Evolutionary conservation across 1,140 invertebrate genomes (phyloP).

Genomic region (Diploscapter pachys): DNA sequence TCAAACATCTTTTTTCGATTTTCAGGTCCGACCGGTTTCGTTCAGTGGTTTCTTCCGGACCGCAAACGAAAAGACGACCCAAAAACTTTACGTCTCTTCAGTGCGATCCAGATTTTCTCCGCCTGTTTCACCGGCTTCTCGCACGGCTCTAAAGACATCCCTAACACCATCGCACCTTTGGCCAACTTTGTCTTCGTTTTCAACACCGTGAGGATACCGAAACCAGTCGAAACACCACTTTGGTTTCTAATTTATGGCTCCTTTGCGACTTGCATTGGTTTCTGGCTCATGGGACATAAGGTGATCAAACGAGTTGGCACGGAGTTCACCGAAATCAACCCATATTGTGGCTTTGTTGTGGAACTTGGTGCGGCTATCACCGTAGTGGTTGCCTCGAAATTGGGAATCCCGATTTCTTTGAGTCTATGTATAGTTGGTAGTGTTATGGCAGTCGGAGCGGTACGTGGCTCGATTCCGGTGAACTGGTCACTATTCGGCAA

Average conservation of each 20-base stretch:
- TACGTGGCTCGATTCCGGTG: conserved; percentile 19
- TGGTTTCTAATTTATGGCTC: conserved; percentile 43
- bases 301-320: conserved; percentile 51
- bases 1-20: background rate
- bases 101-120: conserved; percentile 71
- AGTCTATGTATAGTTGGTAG: conserved; percentile 77
- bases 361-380: conserved; percentile 91
- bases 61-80: background rate
- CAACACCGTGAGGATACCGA: conserved; percentile 5
- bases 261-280: conserved; percentile 45
- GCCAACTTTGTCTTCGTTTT: conserved; percentile 61
- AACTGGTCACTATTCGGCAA: conserved; percentile 75
- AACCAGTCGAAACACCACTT: conserved; percentile 38
- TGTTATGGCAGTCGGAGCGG: conserved; percentile 44
- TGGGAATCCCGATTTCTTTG: conserved; percentile 82
- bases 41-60: background rate
- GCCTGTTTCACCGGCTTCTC: conserved; percentile 95
- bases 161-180: conserved; percentile 89
- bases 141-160: conserved; percentile 72
- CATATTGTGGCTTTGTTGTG: conserved; percentile 75
- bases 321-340: conserved; percentile 51
- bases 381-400: conserved; percentile 87
- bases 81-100: conserved; percentile 53
- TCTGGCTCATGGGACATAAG: conserved; percentile 52
- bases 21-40: background rate